Evolutionary conservation across 1,140 invertebrate genomes (phyloP), one percentile per base, ranked within the genome.

Genomic region (Oedothorax gibbosus): DNA sequence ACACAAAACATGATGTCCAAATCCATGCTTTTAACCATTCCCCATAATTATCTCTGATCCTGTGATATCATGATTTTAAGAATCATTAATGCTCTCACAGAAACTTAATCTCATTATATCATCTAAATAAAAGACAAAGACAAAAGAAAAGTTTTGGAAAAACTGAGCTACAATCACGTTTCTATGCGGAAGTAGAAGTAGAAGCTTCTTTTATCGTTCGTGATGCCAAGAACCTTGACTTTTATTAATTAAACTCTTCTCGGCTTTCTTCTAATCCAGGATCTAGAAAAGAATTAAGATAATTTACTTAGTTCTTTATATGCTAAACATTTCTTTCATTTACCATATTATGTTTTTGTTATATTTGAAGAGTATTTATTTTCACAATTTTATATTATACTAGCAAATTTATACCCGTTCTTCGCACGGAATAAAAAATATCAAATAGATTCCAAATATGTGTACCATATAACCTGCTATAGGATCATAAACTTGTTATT

Each of bases 151-250:
- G 15, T 21, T 4, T 10, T n/a, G n/a, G 20, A 10, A 14, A 53
- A 71, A 71, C 54, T 21, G 15, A 10, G 9, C 21, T 68, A 21
- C 11, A 35, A 68, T 68, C 50, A 53, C 69, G 69, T 71, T 68
- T 71, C 49, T 50, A 50, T 69, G 15, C 35, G 6, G 14, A 35
- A 69, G 49, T 69, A 50, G 15, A 71, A 15, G 9, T 35, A 53
- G 50, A 71, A 71, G 51, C 7, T 50, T 35, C 35, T 51, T 71
- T 53, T 21, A 69, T 50, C 66, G 35, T 50, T 21, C 35, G 35
- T 49, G 69, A 71, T 5, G 65, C 15, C 20, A 54, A 54, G 69
- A 71, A n/a, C 69, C 69, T 53, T 71, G 69, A 71, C 15, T 18
- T 71, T 71, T 54, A 20, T 53, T 71, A 71, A 71, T 71, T 71